These are phyloP conservation scores for Nemotelus nigrinus DNA, from an alignment of 2,888 invertebrate species.

Conservation along the genomic window DNA sequence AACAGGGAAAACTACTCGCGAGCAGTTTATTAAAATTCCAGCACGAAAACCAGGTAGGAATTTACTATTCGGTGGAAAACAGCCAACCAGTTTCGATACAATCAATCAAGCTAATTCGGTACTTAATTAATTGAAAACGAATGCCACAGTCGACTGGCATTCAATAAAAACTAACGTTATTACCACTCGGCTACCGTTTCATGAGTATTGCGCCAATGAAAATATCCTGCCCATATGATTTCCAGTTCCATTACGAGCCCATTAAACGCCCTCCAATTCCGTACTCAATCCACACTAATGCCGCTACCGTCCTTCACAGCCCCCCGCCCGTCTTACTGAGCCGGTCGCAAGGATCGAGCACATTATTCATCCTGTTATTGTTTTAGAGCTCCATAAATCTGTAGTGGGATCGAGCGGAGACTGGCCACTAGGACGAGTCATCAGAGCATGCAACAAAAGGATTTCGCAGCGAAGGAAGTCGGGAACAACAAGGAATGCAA, in stretches of 20 bases:
- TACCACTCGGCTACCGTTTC: neutral
- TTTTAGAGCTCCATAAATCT: conserved; percentile 38
- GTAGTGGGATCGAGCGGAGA: neutral
- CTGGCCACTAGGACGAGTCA: neutral
- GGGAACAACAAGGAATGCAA: neutral
- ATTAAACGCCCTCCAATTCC: neutral
- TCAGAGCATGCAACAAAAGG: conserved; percentile 1
- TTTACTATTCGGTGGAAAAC: neutral
- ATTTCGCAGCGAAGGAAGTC: neutral
- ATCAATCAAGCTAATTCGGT: conserved; percentile 43
- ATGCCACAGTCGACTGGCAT: neutral
- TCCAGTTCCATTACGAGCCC: neutral
- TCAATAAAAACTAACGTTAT: neutral
- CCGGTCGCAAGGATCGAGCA: conserved; percentile 6
- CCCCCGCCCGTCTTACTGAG: neutral
- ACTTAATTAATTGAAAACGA: conserved; percentile 42
- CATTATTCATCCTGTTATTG: conserved; percentile 39
- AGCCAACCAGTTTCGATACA: conserved; percentile 18
- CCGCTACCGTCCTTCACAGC: neutral
- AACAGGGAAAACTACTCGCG: conserved; percentile 14
- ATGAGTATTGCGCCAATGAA: neutral
- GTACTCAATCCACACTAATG: neutral
- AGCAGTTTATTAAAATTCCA: conserved; percentile 26
- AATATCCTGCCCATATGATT: neutral
- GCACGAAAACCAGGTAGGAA: neutral